Evolutionary conservation across 2,888 invertebrate species (phyloP), one percentile per base, ranked within the genome.

Genomic region (Zygothrica quintamaculata): DNA sequence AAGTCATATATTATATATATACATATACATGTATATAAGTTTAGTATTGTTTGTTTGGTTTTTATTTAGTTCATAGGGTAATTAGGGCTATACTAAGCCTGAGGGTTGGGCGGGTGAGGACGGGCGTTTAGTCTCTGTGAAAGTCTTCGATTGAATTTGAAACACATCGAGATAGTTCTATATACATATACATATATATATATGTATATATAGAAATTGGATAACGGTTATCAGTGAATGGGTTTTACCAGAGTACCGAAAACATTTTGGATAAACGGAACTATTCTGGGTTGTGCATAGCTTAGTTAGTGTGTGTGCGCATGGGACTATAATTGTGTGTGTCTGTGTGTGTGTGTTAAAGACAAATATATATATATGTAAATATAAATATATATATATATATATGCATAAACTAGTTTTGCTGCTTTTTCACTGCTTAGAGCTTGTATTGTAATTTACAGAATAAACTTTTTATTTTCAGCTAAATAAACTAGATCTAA

Each of bases 281-380:
- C 43, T 50, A 39, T 60, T 61, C 50, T 67, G 61, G 70, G 70
- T 70, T 70, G 70, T 70, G 70, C 70, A 68, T 65, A 42, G 69
- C 55, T 65, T 65, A 44, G 58, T 43, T 43, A n/a, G n/a, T 57
- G 59, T 65, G 73, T 77, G 70, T 75, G 77, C 70, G 73, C 71
- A 58, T 76, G 55, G 72, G 51, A 61, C 46, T 59, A 46, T 74
- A 48, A 56, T 18, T 50, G 50, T 56, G 36, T 33, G 31, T 44
- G 15, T 52, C 8, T 36, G 12, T 57, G n/a, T 18, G 22, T 53
- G 31, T 50, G 25, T 52, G n/a, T 43, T 9, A 53, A 34, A 26
- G 5, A 29, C 9, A 29, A 29, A 8, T 2, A 29, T 29, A 29
- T 29, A 29, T 29, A n/a, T n/a, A n/a, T 29, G 7, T 29, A 29